Evolutionary conservation across 1,140 invertebrate species (phyloP), one percentile per base, ranked within the genome.

Genomic region (Saccostrea cuccullata): DNA sequence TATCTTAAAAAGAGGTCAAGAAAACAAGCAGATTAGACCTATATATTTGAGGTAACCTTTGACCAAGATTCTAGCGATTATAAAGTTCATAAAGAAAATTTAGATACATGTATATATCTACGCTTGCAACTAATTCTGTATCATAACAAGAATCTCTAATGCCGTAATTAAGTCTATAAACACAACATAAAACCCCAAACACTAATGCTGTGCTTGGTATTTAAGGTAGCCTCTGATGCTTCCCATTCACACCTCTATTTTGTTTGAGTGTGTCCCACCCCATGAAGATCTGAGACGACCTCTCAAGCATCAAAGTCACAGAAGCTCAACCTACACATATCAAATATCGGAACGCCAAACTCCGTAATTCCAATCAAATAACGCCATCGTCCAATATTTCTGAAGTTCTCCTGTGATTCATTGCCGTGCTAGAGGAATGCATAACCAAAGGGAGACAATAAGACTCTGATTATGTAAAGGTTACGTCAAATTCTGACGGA

Each of bases 61-160:
- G 26, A 73, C n/a, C 67, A 70, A 23, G 23, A 70, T 70, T 70
- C 11, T n/a, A 26, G n/a, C n/a, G 67, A 73, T 73, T 26, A 73
- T 13, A 26, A 30, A 77, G 15, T 9, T 15, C 30, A 26, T 12
- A 36, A 77, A 77, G 26, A 77, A 30, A 77, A n/a, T 67, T 20
- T 20, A 67, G 60, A 17, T 67, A n/a, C n/a, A n/a, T n/a, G n/a
- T n/a, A 23, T 67, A n/a, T 67, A 67, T 67, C 60, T 9, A n/a
- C 5, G 60, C 60, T n/a, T 67, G 20, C 9, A n/a, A 67, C 20
- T 67, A 20, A 67, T n/a, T 23, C 23, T 36, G 11, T 13, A 36
- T 77, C 70, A 77, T 77, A 77, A 30, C 30, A 26, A 36, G 70
- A 64, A 77, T 77, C 30, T 40, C 15, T 77, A 77, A 77, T 77